phyloP scores from a whole-genome alignment of 35 echinoderm and acorn worm species.

The Strongylocentrotus purpuratus region DNA sequence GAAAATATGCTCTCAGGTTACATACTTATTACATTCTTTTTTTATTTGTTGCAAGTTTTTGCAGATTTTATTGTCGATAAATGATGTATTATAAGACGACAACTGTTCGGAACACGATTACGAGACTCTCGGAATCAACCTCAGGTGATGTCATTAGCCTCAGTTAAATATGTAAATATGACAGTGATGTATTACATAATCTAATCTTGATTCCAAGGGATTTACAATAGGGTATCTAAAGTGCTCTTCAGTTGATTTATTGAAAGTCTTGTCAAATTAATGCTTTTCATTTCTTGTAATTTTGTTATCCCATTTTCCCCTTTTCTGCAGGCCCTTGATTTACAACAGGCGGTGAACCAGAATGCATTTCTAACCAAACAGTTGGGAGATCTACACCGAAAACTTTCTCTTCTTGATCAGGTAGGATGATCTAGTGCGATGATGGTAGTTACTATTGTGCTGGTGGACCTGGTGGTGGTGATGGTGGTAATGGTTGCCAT shows the following conservation, averaged over 20 bases:
- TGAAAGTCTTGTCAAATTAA: not conserved
- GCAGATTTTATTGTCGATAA: too few species aligned
- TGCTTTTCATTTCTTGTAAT: not conserved
- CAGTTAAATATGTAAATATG: too few species aligned
- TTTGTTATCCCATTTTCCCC: not conserved
- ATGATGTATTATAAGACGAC: too few species aligned
- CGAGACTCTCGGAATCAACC: too few species aligned
- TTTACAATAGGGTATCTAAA: too few species aligned
- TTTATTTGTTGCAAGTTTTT: too few species aligned
- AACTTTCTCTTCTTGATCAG: constrained; percentile 67
- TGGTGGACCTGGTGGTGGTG: not conserved
- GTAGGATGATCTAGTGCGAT: constrained; percentile 35
- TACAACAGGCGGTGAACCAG: constrained; percentile 59
- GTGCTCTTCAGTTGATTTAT: not conserved
- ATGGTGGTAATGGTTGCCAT: not conserved
- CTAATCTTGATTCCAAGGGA: too few species aligned
- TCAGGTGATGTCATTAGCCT: too few species aligned
- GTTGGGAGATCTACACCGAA: constrained; percentile 53
- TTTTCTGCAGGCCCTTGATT: constrained; percentile 51
- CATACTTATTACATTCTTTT: too few species aligned
- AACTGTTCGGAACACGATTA: too few species aligned
- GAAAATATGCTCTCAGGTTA: too few species aligned
- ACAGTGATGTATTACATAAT: too few species aligned
- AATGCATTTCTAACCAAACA: constrained; percentile 52
- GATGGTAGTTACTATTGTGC: not conserved